Base-by-base conservation (phyloP, 2,797 vertebrate species). In the Aplochiton taeniatus region DNA sequence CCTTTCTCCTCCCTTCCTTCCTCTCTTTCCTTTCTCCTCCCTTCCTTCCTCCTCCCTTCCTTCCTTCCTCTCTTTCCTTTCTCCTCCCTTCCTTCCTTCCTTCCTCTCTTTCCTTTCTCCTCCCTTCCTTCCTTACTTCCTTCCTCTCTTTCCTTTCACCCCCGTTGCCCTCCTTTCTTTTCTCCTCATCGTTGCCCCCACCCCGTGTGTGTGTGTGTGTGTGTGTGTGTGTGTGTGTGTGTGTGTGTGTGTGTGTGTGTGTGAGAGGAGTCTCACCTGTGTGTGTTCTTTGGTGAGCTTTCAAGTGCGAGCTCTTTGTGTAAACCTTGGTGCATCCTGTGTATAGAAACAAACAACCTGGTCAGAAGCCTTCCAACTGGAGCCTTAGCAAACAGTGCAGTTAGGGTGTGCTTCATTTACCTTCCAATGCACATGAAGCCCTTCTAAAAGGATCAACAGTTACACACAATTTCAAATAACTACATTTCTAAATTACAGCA, bases 251-350 rank as follows among this genome's bases (percentile, higher is more conserved):
- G 69, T 77, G 74, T 57, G 58, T 64, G 70, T n/a, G 0, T 67
- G 14, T 4, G 73, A 83, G 56, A 31, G 13, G 62, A 44, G 62
- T 70, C 89, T 88, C 90, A 97, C 96, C 96, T 76, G 95, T 97
- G 85, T 97, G 96, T 48, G 95, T 97, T 78, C 96, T 90, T 76
- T 96, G 95, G 73, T 97, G 96, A 0, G 96, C 95, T 88, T 97
- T 97, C 88, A 97, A 91, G 73, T 97, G 96, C 16, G 96, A 97
- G 84, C 95, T 97, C 91, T 97, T 97, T 83, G 96, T 97, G 85
- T 97, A 97, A 91, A 96, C 96, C 81, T 97, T 97, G 10, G 89
- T 84, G 87, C 96, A 97, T 56, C 95, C 96, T 97, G 88, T 16
- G 42, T 76, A 69, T 31, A 9, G 75, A 75, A 78, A 3, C 19